Base-by-base conservation (phyloP, 2,888 invertebrate genomes). In the Athrips mouffetella region DNA sequence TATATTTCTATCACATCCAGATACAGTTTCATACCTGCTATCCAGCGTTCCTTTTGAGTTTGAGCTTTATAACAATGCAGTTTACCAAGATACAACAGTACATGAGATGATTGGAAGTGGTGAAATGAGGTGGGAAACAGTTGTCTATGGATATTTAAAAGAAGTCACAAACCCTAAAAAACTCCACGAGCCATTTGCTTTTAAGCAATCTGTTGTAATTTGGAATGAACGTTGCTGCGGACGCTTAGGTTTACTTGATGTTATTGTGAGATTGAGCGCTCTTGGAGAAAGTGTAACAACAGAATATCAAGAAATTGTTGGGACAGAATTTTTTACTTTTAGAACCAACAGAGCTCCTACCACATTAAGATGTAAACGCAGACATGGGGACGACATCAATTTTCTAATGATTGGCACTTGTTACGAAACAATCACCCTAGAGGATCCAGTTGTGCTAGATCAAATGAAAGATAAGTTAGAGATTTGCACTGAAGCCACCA, bases 31-130 rank as follows among this genome's bases (percentile, higher is more conserved):
- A 77, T 55, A 78, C 76, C 23, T 64, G n/a, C n/a, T 91, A 3
- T 77, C 76, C 31, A 79, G 77, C 41, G 84, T 83, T 57, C 89
- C 90, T n/a, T 58, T 91, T 41, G 82, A 88, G 63, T 70, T 91
- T 29, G n/a, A n/a, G n/a, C n/a, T n/a, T n/a, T n/a, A n/a, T n/a
- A n/a, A 80, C 82, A 56, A 73, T 91, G 5, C 85, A 80, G 75
- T 81, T 86, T 18, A 89, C 87, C 45, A 82, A 85, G 45, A 74
- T 74, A 45, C 70, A 72, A 80, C 82, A 65, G 60, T 65, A 0
- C 65, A 78, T 48, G 78, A 79, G 57, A 87, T 79, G 54, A 78
- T 90, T 13, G 90, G 90, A 10, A 60, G 75, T 2, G 81, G 80
- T 1, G 67, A 57, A 4, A 79, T 90, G 70, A 51, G 67, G 2